These are phyloP conservation scores for Acanthoscelides obtectus DNA, from an alignment of 2,888 invertebrate species.

Conservation along the genomic window DNA sequence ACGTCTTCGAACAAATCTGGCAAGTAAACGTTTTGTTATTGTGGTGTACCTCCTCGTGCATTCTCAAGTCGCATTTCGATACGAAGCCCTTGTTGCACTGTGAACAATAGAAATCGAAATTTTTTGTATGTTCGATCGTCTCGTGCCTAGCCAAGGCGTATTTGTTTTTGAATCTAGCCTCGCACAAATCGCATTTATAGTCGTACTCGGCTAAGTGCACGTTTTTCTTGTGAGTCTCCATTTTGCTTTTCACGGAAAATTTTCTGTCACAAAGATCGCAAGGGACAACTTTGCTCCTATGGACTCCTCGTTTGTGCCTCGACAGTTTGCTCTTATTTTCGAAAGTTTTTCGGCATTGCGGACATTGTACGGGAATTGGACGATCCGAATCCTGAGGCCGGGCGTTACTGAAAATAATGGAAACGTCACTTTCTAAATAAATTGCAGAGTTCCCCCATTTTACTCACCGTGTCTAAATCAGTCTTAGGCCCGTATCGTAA, in stretches of 20 bases:
- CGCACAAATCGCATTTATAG: slow-evolving; percentile 15
- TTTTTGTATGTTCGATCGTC: slow-evolving; percentile 24
- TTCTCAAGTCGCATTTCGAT: neutral
- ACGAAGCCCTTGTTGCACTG: neutral
- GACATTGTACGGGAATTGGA: neutral
- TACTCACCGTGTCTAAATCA: no score
- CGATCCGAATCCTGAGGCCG: neutral
- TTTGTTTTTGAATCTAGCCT: slow-evolving; percentile 6
- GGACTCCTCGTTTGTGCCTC: slow-evolving; percentile 15
- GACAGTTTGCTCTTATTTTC: slow-evolving; percentile 13
- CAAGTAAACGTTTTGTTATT: slow-evolving; percentile 42
- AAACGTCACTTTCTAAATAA: neutral
- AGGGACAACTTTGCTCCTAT: slow-evolving; percentile 18
- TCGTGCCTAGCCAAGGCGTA: slow-evolving; percentile 10
- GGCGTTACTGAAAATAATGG: neutral
- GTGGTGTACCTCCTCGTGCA: neutral
- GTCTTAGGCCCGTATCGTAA: no score
- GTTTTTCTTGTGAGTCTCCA: slow-evolving; percentile 21
- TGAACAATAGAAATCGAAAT: slow-evolving; percentile 1
- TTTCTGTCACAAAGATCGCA: slow-evolving; percentile 27
- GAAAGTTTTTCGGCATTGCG: slow-evolving; percentile 10
- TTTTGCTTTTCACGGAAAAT: slow-evolving; percentile 21
- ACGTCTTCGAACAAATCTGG: slow-evolving; percentile 53
- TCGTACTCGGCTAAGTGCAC: slow-evolving; percentile 20
- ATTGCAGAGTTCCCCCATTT: no score